Conservation (phyloP, 2,888 invertebrate species). For the Amblyteles armatorius region DNA sequence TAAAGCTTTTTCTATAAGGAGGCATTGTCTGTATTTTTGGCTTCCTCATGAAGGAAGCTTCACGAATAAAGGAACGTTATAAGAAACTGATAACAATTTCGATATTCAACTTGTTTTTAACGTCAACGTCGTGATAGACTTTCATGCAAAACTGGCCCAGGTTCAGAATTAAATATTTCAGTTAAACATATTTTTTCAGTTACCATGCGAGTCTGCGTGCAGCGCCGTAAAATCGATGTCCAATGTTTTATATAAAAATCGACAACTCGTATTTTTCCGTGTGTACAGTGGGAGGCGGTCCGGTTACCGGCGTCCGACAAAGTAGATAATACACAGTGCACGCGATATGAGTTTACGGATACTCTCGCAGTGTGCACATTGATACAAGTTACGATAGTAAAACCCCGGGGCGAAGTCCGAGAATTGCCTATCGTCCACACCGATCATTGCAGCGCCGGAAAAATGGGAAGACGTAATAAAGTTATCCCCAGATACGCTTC, state of each 20-base stretch:
- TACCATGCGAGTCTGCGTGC: background rate
- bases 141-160: too few relatives aligned
- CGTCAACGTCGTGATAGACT: too few relatives aligned
- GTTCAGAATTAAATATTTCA: background rate
- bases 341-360: background rate
- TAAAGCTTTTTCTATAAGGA: too few relatives aligned
- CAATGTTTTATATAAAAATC: background rate
- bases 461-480: constrained; percentile 54
- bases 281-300: background rate
- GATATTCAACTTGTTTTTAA: too few relatives aligned
- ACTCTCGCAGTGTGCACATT: constrained; percentile 4
- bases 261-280: background rate
- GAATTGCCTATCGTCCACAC: constrained; percentile 14
- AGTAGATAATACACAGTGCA: too few relatives aligned
- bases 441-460: constrained; percentile 37
- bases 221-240: background rate
- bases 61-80: too few relatives aligned
- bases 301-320: background rate
- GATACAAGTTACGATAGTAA: background rate
- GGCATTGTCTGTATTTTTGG: too few relatives aligned
- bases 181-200: background rate
- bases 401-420: constrained; percentile 18
- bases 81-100: too few relatives aligned
- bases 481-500: constrained; percentile 58
- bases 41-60: too few relatives aligned